phyloP scores from a whole-genome alignment of 2,888 invertebrate species.

The Abrostola tripartita region DNA sequence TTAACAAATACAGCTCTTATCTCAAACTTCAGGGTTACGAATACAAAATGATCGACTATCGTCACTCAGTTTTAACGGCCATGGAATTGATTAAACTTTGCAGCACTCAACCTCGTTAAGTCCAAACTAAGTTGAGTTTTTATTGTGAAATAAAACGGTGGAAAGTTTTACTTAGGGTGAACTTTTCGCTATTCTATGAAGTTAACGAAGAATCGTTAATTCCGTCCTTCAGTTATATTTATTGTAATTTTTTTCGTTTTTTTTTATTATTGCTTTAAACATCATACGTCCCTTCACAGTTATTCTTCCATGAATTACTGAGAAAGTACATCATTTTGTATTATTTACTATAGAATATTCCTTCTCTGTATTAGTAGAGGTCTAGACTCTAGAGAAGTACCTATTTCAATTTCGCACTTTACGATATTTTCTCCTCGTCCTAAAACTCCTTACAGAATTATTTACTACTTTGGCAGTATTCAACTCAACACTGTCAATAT shows the following conservation, averaged over 20 bases:
- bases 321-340: no score
- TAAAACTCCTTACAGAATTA: no score
- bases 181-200: slow-evolving; percentile 57
- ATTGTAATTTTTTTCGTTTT: slow-evolving; percentile 44
- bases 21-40: slow-evolving; percentile 38
- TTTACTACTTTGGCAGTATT: no score
- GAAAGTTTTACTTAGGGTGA: slow-evolving; percentile 55
- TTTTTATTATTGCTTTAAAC: slow-evolving; percentile 36
- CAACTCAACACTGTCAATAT: slow-evolving; percentile 16
- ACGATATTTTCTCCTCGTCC: no score
- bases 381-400: no score
- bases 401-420: no score
- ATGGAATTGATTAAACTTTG: slow-evolving; percentile 62
- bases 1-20: slow-evolving; percentile 34
- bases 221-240: slow-evolving; percentile 61
- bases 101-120: slow-evolving; percentile 58
- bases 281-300: slow-evolving; percentile 3
- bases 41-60: slow-evolving; percentile 51
- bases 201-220: slow-evolving; percentile 62
- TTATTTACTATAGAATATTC: no score
- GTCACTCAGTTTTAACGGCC: slow-evolving; percentile 60
- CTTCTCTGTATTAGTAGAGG: no score
- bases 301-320: no score
- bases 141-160: slow-evolving; percentile 63
- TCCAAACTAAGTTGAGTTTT: slow-evolving; percentile 62